phyloP scores from a whole-genome alignment of 2,888 invertebrate genomes.

The Cartodere bifasciata region DNA sequence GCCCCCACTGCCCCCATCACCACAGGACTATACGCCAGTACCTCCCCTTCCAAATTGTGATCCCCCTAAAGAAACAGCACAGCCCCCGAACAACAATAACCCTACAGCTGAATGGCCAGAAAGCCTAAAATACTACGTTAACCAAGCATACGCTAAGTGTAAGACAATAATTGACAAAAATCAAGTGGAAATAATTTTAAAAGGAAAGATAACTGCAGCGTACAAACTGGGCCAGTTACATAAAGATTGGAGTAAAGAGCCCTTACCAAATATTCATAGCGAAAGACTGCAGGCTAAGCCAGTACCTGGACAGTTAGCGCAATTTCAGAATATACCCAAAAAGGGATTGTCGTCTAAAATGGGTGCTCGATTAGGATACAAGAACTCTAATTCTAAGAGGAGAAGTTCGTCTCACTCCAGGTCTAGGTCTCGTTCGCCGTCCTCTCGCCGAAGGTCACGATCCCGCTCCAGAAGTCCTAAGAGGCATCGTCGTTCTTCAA shows the following conservation, averaged over 20 bases:
- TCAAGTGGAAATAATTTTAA: constrained; percentile 86
- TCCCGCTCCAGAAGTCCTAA: constrained; percentile 25
- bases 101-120: constrained; percentile 66
- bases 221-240: constrained; percentile 78
- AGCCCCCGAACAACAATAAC: constrained; percentile 28
- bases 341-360: constrained; percentile 42
- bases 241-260: constrained; percentile 92
- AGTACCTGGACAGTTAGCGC: constrained; percentile 42
- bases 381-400: constrained; percentile 33
- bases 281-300: constrained; percentile 47
- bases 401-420: constrained; percentile 33
- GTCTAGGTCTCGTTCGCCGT: constrained; percentile 27
- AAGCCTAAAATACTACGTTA: constrained; percentile 74
- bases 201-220: constrained; percentile 85
- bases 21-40: no score
- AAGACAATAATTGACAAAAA: constrained; percentile 80
- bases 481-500: constrained; percentile 26
- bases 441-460: constrained; percentile 26
- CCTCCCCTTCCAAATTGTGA: constrained; percentile 35
- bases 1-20: constrained; percentile 41
- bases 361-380: constrained; percentile 44
- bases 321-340: constrained; percentile 43
- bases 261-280: constrained; percentile 78
- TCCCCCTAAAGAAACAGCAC: constrained; percentile 12
- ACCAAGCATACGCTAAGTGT: constrained; percentile 85